Base-by-base conservation (phyloP, 2,888 invertebrate species). In the Neuroscelio doddi region DNA sequence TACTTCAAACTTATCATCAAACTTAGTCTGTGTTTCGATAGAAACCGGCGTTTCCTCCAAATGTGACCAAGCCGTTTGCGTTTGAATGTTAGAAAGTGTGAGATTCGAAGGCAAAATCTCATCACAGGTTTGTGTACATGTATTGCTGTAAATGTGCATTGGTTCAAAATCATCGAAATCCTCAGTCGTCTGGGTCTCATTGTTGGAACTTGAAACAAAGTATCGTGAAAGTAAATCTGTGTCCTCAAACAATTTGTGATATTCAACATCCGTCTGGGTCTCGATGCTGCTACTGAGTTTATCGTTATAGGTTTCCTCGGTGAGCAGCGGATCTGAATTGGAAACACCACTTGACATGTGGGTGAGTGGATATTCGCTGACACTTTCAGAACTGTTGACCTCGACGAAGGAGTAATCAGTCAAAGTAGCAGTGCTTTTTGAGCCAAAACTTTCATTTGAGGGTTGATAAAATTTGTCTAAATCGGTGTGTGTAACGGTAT, bases 121-220 rank as follows among this genome's bases (percentile, higher is more conserved):
- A 56, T 88, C 87, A 71, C 88, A 89, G 1, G 87, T 88, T 76
- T 87, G 86, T 10, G 88, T 88, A 61, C 83, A 86, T 68, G 84
- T 87, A 69, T 87, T 85, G 52, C 82, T 85, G 63, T 86, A 86
- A 9, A 85, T 65, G 15, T 70, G 72, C 68, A 85, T 75, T 34
- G 85, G 83, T 67, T 85, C 85, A 51, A 86, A 80, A 30, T 81
- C 77, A 14, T 65, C 71, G 27, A 83, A 78, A 65, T 84, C 82
- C 50, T 85, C 83, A 0, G 88, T 87, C 0, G 90, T 90, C 79
- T 90, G 90, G 0, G 90, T 90, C 79, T 90, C 89, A 67, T 88
- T 87, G 64, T 88, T 86, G 55, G 88, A 88, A 57, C 87, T 86
- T 17, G 85, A 81, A 56, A 85, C 85, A 38, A 81, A 81, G 5